phyloP scores from a whole-genome alignment of 2,113 vertebrate species.

The Percina caprodes region DNA sequence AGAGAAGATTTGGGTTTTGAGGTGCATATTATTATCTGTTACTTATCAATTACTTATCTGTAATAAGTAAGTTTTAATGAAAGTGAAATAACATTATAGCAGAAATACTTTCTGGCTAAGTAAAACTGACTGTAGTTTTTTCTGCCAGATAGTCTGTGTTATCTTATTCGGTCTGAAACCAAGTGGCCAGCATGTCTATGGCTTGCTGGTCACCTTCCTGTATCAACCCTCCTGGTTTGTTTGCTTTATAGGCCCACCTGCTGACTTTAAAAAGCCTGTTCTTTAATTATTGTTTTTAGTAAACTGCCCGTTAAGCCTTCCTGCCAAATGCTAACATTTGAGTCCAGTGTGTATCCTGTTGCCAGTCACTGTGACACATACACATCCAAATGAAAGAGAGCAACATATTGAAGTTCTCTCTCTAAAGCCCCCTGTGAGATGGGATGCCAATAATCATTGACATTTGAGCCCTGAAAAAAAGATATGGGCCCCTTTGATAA shows the following conservation, averaged over 20 bases:
- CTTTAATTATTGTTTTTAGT: slow-evolving; percentile 21
- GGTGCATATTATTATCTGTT: background rate
- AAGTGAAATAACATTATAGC: background rate
- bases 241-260: background rate
- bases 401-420: slow-evolving; percentile 18
- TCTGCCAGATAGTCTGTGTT: background rate
- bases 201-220: slow-evolving; percentile 23
- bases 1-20: background rate
- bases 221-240: slow-evolving; percentile 16
- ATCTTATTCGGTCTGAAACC: background rate
- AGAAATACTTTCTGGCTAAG: background rate
- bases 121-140: background rate
- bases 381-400: slow-evolving; percentile 25
- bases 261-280: background rate
- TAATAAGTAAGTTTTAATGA: background rate
- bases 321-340: slow-evolving; percentile 24
- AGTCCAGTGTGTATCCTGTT: slow-evolving; percentile 19
- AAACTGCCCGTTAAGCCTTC: slow-evolving; percentile 5
- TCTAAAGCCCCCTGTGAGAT: background rate
- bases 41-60: background rate
- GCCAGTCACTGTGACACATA: slow-evolving; percentile 25
- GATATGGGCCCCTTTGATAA: background rate
- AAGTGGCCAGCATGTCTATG: background rate
- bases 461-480: background rate
- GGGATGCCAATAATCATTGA: background rate